A percentile compares a stretch with the other conserved stretches of the same genome.
Conservation (phyloP, 2,113 vertebrate species). For the Pygoscelis adeliae region DNA sequence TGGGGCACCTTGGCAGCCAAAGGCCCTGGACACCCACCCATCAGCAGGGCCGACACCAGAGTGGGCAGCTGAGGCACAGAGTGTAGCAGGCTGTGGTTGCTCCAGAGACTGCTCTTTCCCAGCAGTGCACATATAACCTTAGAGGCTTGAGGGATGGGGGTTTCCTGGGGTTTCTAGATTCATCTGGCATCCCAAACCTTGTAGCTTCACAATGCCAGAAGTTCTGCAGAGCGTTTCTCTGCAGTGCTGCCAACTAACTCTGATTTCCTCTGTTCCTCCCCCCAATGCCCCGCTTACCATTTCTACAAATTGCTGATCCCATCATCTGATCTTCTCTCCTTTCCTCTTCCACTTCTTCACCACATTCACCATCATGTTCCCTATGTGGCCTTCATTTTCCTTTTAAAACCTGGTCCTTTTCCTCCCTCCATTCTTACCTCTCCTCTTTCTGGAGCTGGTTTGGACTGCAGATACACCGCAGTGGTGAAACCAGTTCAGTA, state of each 20-base stretch:
- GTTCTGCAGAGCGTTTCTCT: background rate
- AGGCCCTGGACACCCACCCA: background rate
- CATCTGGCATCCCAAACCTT: background rate
- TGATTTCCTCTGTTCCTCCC: background rate
- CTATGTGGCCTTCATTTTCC: background rate
- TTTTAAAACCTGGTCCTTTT: background rate
- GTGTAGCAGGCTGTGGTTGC: background rate
- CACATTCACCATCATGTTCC: background rate
- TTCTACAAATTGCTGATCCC: constrained; percentile 9
- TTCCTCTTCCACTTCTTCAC: background rate
- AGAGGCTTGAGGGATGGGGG: background rate
- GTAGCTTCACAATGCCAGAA: background rate
- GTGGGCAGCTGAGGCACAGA: background rate
- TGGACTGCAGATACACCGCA: constrained; percentile 85
- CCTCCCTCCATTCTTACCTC: background rate
- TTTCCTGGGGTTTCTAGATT: background rate
- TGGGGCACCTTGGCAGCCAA: background rate
- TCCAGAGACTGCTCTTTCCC: background rate
- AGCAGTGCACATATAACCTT: background rate
- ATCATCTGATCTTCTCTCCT: background rate
- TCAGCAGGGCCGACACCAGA: background rate
- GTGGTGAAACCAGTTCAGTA: constrained; percentile 94
- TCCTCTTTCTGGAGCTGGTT: constrained; percentile 8
- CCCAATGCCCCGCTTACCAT: background rate
- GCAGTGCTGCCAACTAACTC: constrained; percentile 17